These are phyloP conservation scores for Epinotia nisella DNA, from an alignment of 2,888 invertebrate genomes.

Conservation along the genomic window DNA sequence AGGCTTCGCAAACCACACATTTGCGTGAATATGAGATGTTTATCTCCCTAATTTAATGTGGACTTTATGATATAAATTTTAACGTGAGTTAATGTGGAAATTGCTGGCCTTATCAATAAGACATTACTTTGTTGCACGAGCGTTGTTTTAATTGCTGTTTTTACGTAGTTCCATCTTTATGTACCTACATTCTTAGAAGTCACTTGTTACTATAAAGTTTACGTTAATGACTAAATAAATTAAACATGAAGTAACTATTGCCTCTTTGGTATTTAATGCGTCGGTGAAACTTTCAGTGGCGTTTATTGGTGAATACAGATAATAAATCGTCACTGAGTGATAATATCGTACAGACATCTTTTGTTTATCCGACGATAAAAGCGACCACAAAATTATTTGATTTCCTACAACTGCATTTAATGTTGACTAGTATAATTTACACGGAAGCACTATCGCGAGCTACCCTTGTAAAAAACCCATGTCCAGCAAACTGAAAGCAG, in stretches of 20 bases:
- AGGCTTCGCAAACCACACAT: conserved; percentile 29
- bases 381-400: not conserved
- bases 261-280: not conserved
- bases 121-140: conserved; percentile 24
- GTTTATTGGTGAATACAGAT: not conserved
- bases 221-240: not conserved
- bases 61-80: conserved; percentile 26
- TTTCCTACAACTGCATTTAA: too few relatives aligned
- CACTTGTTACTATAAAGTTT: not conserved
- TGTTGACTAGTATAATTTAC: not conserved
- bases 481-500: conserved; percentile 21
- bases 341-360: not conserved
- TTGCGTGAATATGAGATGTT: conserved; percentile 41
- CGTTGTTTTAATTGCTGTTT: conserved; percentile 23
- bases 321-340: not conserved
- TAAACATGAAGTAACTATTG: not conserved
- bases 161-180: conserved; percentile 13
- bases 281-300: not conserved
- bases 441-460: not conserved
- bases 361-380: not conserved
- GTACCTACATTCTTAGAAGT: not conserved
- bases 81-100: conserved; percentile 24
- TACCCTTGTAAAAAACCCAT: conserved; percentile 8
- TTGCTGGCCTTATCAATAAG: conserved; percentile 21
- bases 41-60: conserved; percentile 38